phyloP scores from a whole-genome alignment of 1,140 invertebrate genomes.

The Spodoptera litura region DNA sequence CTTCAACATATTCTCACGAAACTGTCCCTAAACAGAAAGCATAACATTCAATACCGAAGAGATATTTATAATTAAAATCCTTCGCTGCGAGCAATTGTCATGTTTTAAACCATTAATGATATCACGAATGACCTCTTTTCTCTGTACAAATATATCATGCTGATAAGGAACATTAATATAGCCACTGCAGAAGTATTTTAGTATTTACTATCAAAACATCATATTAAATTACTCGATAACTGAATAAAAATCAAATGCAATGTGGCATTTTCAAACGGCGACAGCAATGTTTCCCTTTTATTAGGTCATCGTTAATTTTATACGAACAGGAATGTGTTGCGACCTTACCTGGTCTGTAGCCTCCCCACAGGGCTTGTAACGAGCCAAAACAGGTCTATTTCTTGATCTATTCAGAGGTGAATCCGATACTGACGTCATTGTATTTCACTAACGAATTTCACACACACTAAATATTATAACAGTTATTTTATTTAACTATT shows the following conservation, averaged over 20 bases:
- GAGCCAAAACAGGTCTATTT: slow-evolving; percentile 74
- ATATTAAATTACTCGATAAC: not conserved
- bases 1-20: too few species aligned
- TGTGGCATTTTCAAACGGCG: not conserved
- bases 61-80: not conserved
- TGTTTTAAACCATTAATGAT: slow-evolving; percentile 39
- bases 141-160: slow-evolving; percentile 13
- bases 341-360: slow-evolving; percentile 73
- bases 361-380: slow-evolving; percentile 69
- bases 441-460: slow-evolving; percentile 52
- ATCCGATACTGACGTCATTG: slow-evolving; percentile 77
- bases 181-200: slow-evolving; percentile 32
- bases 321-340: slow-evolving; percentile 2
- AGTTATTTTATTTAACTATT: slow-evolving; percentile 33
- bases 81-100: slow-evolving; percentile 8
- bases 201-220: not conserved
- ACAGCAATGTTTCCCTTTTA: not conserved
- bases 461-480: slow-evolving; percentile 16
- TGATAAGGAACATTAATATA: slow-evolving; percentile 17
- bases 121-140: slow-evolving; percentile 36
- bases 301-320: slow-evolving; percentile 31
- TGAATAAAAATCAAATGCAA: too few species aligned
- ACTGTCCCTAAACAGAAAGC: too few species aligned
- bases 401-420: slow-evolving; percentile 73
- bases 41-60: too few species aligned